Evolutionary conservation across 2,888 invertebrate genomes (phyloP), one percentile per base, ranked within the genome.

Genomic region (Oligia latruncula): DNA sequence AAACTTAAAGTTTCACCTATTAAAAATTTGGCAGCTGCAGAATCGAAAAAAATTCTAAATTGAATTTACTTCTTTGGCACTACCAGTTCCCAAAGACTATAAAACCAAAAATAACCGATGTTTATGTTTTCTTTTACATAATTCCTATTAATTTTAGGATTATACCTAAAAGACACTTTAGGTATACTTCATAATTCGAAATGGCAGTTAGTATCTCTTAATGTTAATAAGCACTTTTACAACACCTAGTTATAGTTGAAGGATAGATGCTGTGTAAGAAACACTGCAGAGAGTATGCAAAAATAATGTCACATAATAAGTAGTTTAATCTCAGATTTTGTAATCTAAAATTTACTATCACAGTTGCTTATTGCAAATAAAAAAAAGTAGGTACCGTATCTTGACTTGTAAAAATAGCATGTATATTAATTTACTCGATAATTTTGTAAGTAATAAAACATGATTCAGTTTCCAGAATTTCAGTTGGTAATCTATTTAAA

Each of bases 181-280:
- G 89, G 85, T 84, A 81, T 84, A 83, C 67, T 72, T 89, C 74
- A 84, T 80, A 80, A 83, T 83, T 81, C 88, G 94, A 94, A 95
- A 95, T 96, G 95, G 96, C 96, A 96, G 95, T 95, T 95, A 93
- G 90, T 94, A 95, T 95, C 93, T 94, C 95, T 93, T 93, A 90
- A 75, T 89, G 88, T 92, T 91, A 91, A 90, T 89, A 93, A 92
- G 91, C 92, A 91, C 83, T 89, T 88, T 90, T 85, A 90, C 86
- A 92, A 92, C 88, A 91, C 78, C 80, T 87, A 91, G 82, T 72
- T 78, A 83, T 75, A 83, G 85, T 80, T 77, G 82, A 87, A 73
- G 79, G 60, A 84, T 71, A 55, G 81, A 74, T 76, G 83, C 62
- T 81, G 84, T 75, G 65, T 80, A 74, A 62, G 67, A 79, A 68